Percentiles rank a stretch among this genome's conserved stretches.
Conservation (phyloP, 2,113 vertebrate species). For the Ictalurus furcatus region DNA sequence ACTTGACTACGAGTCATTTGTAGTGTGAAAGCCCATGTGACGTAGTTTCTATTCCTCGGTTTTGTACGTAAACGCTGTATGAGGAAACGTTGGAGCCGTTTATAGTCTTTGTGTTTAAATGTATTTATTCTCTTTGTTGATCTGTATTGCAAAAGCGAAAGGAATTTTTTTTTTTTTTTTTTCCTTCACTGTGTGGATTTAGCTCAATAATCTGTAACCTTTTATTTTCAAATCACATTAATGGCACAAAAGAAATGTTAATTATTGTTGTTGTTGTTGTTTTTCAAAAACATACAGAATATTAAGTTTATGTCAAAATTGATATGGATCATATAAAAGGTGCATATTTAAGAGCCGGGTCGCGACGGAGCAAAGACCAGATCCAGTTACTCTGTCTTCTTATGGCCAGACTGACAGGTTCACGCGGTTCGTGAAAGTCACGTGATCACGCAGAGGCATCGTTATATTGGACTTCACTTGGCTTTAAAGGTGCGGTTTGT, state of each 20-base stretch:
- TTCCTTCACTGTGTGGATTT: not conserved
- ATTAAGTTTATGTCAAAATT: too few species aligned
- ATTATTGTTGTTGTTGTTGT: not conserved
- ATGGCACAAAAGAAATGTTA: not conserved
- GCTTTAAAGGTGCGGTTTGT: not conserved
- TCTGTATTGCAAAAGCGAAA: not conserved
- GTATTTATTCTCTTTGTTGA: not conserved
- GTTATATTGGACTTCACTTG: too few species aligned
- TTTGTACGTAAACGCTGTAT: not conserved
- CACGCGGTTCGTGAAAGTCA: too few species aligned
- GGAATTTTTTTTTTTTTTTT: not conserved
- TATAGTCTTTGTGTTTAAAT: not conserved
- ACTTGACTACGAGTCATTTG: not conserved
- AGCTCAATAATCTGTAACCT: not conserved
- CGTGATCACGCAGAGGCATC: too few species aligned
- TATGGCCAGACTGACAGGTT: not conserved
- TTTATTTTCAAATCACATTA: not conserved
- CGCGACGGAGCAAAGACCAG: too few species aligned
- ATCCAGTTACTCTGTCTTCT: not conserved
- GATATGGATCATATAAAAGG: not conserved
- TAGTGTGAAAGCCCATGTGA: not conserved
- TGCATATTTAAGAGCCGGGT: too few species aligned
- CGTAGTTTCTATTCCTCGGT: not conserved
- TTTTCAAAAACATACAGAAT: not conserved
- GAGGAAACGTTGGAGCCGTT: not conserved